Evolutionary conservation across 1,140 invertebrate species (phyloP).

Genomic region (Tribolium madens): DNA sequence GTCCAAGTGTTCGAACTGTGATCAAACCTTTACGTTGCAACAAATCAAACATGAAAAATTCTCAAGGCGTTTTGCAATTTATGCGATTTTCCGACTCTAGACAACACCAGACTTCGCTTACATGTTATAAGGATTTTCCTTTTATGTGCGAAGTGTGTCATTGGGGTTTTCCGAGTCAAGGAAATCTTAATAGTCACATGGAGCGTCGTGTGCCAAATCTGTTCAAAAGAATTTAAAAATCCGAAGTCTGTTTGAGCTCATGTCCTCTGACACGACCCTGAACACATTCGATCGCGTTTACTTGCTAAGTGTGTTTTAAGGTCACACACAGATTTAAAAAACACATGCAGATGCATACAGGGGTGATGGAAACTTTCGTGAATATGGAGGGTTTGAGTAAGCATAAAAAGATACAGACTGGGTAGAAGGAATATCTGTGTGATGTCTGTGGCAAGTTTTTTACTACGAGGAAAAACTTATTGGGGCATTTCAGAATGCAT

Average conservation of each 20-base stretch:
- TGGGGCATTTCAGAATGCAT: conserved; percentile 72
- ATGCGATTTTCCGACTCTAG: too few relatives aligned
- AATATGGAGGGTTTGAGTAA: conserved; percentile 65
- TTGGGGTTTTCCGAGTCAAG: too few relatives aligned
- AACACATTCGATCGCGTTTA: neutral
- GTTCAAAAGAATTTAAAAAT: too few relatives aligned
- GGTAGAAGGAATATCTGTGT: conserved; percentile 40
- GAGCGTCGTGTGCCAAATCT: conserved; percentile 67
- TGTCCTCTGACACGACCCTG: conserved; percentile 63
- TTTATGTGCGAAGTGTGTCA: too few relatives aligned
- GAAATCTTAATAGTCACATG: too few relatives aligned
- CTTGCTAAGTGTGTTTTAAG: neutral
- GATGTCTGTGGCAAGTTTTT: conserved; percentile 66
- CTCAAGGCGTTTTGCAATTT: too few relatives aligned
- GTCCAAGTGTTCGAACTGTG: too few relatives aligned
- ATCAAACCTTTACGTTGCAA: too few relatives aligned
- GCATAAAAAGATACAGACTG: conserved; percentile 13
- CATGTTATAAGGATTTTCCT: too few relatives aligned
- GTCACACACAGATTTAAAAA: neutral
- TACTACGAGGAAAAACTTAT: conserved; percentile 69
- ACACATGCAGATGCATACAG: neutral
- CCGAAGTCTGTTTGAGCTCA: too few relatives aligned
- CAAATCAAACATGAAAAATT: too few relatives aligned
- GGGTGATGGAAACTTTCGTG: neutral
- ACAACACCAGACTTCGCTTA: too few relatives aligned